phyloP scores from a whole-genome alignment of 2,888 invertebrate genomes.

The Ophion obscuratus region DNA sequence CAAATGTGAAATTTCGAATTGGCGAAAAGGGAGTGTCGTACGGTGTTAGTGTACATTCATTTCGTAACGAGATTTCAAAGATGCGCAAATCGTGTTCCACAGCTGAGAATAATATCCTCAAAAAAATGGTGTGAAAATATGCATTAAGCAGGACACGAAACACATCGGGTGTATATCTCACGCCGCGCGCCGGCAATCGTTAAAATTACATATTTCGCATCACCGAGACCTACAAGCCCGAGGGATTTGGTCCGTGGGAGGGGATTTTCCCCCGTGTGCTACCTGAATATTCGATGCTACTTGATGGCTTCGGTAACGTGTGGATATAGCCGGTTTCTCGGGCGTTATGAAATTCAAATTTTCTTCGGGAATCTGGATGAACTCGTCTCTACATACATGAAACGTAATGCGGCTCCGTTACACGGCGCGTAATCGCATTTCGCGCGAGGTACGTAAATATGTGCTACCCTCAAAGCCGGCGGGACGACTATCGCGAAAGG shows the following conservation, averaged over 20 bases:
- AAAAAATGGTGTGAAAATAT: slow-evolving; percentile 29
- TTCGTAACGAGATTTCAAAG: background rate
- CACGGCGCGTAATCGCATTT: slow-evolving; percentile 16
- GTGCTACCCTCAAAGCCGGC: no score
- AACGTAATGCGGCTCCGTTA: slow-evolving; percentile 15
- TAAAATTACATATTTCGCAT: slow-evolving; percentile 63
- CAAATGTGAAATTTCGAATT: background rate
- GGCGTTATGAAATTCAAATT: slow-evolving; percentile 65
- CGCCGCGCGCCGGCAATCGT: slow-evolving; percentile 40
- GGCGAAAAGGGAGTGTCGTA: background rate
- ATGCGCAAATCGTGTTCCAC: slow-evolving; percentile 36
- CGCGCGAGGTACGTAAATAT: background rate
- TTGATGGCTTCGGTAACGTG: slow-evolving; percentile 61
- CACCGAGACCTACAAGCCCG: slow-evolving; percentile 31
- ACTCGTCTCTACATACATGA: slow-evolving; percentile 39
- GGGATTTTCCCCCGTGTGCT: slow-evolving; percentile 44
- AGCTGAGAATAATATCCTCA: slow-evolving; percentile 15
- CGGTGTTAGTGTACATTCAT: background rate
- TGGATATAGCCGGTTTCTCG: slow-evolving; percentile 47
- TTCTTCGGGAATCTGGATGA: slow-evolving; percentile 44
- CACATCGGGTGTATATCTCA: slow-evolving; percentile 37
- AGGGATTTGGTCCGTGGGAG: slow-evolving; percentile 54
- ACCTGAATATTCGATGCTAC: slow-evolving; percentile 66
- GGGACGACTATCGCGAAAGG: no score
- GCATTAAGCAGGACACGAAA: background rate